Conservation (phyloP, 1,140 invertebrate species). For the Heterodera schachtii region DNA sequence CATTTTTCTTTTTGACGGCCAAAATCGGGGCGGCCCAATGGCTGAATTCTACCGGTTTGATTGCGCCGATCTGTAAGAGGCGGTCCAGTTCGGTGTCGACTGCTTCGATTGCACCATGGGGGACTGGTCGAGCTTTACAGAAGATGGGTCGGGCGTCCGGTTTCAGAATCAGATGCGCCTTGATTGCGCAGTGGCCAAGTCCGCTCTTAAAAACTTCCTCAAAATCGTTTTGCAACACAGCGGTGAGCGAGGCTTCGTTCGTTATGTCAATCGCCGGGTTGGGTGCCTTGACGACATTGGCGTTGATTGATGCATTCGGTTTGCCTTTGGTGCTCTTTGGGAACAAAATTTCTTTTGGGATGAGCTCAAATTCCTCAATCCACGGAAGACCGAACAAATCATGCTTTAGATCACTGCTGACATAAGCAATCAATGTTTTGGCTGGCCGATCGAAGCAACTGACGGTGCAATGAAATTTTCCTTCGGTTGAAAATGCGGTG, state of each 20-base stretch:
- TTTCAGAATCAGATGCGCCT: no score
- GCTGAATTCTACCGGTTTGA: background rate
- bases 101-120: no score
- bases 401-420: background rate
- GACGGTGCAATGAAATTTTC: slow-evolving; percentile 15
- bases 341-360: background rate
- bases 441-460: background rate
- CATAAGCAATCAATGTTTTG: slow-evolving; percentile 8
- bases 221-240: no score
- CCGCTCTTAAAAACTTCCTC: no score
- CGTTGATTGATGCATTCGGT: no score
- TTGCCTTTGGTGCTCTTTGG: background rate
- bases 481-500: background rate
- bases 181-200: no score
- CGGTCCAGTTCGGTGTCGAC: no score
- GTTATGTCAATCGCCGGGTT: background rate
- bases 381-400: slow-evolving; percentile 17
- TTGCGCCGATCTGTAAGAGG: background rate
- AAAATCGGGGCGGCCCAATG: no score
- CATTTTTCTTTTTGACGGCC: no score
- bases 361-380: slow-evolving; percentile 6
- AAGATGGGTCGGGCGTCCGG: no score
- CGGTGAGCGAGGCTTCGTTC: background rate
- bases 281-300: no score
- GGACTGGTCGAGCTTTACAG: no score